A percentile compares a stretch with the other conserved stretches of the same genome.
Conservation (phyloP, 1,140 invertebrate species). For the Andrena cerasifolii region DNA sequence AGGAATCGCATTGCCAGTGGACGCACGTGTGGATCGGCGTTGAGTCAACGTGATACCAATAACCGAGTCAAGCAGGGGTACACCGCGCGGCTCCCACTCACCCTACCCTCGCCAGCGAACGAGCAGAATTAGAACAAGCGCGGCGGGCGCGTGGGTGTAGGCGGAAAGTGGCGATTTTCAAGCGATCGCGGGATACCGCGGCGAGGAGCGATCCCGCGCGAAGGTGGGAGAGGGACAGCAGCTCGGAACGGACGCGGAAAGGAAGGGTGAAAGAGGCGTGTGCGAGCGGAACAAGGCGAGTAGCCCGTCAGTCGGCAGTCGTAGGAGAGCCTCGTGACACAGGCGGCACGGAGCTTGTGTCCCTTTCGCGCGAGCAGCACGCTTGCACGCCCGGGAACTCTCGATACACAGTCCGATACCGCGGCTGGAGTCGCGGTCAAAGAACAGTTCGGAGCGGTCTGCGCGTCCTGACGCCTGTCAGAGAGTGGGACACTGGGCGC, state of each 20-base stretch:
- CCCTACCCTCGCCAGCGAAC: no score
- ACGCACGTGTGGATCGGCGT: no score
- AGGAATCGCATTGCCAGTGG: no score
- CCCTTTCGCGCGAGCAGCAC: slow-evolving; percentile 34
- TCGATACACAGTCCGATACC: no score
- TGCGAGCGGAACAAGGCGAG: slow-evolving; percentile 50
- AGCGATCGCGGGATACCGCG: neutral
- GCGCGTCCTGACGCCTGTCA: slow-evolving; percentile 27
- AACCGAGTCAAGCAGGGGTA: no score
- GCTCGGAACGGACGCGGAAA: slow-evolving; percentile 25
- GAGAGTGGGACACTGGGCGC: slow-evolving; percentile 63
- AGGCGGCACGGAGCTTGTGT: neutral
- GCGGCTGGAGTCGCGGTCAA: no score
- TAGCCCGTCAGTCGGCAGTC: slow-evolving; percentile 55
- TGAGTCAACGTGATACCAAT: no score
- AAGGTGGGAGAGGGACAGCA: neutral
- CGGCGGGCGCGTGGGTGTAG: neutral
- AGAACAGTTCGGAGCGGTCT: neutral
- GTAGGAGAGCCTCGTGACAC: slow-evolving; percentile 54
- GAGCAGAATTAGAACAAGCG: no score
- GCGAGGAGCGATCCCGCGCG: neutral
- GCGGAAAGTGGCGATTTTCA: slow-evolving; percentile 13
- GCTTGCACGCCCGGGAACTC: neutral
- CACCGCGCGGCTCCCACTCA: no score
- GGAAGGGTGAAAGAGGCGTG: slow-evolving; percentile 53